Percentiles rank a stretch among this genome's conserved stretches.
These are phyloP conservation scores for Heliconius aoede DNA, from an alignment of 2,888 invertebrate genomes.

Conservation along the genomic window DNA sequence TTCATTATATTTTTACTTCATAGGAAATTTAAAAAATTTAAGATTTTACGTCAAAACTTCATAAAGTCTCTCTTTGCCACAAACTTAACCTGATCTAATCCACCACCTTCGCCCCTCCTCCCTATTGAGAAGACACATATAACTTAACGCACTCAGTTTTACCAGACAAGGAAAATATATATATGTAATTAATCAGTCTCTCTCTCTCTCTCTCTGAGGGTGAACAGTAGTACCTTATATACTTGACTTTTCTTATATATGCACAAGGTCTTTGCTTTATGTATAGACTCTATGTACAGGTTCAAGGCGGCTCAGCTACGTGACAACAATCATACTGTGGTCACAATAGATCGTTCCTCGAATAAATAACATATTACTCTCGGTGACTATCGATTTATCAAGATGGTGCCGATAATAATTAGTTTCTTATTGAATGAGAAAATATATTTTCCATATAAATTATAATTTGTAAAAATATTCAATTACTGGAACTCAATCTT, in stretches of 20 bases:
- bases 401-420: too few species aligned
- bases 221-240: neutral
- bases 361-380: constrained; percentile 36
- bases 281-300: constrained; percentile 35
- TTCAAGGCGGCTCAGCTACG: constrained; percentile 49
- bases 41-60: too few species aligned
- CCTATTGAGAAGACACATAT: too few species aligned
- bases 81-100: too few species aligned
- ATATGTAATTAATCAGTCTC: too few species aligned
- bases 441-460: neutral
- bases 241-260: neutral
- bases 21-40: neutral
- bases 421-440: neutral
- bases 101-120: too few species aligned
- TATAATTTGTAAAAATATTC: neutral
- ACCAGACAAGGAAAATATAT: too few species aligned
- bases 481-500: neutral
- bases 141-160: too few species aligned
- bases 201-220: too few species aligned
- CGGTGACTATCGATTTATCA: constrained; percentile 6
- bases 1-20: neutral
- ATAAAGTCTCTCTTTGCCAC: too few species aligned
- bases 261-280: constrained; percentile 18
- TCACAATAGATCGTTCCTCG: constrained; percentile 35
- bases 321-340: constrained; percentile 43